phyloP scores from a whole-genome alignment of 2,888 invertebrate species.

The Esperia sulphurella region DNA sequence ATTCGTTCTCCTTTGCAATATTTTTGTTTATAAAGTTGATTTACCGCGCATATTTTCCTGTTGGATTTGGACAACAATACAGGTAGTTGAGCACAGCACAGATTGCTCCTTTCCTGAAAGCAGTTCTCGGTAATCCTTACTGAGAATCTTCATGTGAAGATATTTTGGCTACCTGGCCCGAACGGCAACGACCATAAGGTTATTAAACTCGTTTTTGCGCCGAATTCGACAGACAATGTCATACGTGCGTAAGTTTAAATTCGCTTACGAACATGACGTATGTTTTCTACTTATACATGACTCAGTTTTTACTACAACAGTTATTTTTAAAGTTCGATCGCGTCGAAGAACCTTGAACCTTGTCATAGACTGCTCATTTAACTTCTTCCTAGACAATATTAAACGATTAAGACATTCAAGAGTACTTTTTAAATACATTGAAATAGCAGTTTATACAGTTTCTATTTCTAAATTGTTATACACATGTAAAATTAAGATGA shows the following conservation, averaged over 20 bases:
- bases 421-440: no score
- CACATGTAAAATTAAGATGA: no score
- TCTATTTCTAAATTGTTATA: no score
- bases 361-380: neutral
- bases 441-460: no score
- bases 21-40: conserved; percentile 53
- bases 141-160: neutral
- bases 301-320: neutral
- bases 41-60: conserved; percentile 51
- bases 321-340: neutral
- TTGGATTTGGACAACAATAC: conserved; percentile 13
- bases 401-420: no score
- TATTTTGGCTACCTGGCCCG: conserved; percentile 4
- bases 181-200: neutral
- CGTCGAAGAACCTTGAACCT: neutral
- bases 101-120: neutral
- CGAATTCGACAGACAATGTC: neutral
- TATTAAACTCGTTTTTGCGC: conserved; percentile 2
- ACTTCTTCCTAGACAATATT: no score
- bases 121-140: neutral
- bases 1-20: conserved; percentile 68
- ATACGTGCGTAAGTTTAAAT: neutral
- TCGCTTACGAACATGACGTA: neutral
- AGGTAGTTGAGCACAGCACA: neutral
- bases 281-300: neutral